Percentiles rank a stretch among this genome's conserved stretches.
These are phyloP conservation scores for Calliopsis andreniformis DNA, from an alignment of 1,140 invertebrate species.

Conservation along the genomic window DNA sequence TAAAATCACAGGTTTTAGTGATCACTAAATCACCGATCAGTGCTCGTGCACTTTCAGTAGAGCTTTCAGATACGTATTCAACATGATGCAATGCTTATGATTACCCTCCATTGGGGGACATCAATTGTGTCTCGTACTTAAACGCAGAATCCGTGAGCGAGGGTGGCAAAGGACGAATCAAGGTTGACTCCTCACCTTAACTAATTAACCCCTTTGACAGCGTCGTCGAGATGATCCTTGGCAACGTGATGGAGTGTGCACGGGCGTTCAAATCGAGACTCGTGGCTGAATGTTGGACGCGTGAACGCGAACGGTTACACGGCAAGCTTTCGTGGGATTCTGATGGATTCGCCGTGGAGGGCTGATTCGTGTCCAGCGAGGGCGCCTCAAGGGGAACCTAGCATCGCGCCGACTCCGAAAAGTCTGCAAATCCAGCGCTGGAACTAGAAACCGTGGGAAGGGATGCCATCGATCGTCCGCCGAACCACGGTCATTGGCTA, in stretches of 20 bases:
- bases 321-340: conserved; percentile 60
- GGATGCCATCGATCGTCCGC: conserved; percentile 67
- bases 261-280: background rate
- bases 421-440: conserved; percentile 60
- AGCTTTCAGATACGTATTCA: no score
- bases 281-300: conserved; percentile 11
- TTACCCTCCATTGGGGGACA: background rate
- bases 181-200: conserved; percentile 50
- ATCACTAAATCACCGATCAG: no score
- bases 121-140: background rate
- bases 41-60: no score
- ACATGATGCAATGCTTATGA: background rate
- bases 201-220: conserved; percentile 27
- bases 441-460: conserved; percentile 39
- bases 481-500: conserved; percentile 21
- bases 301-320: conserved; percentile 9
- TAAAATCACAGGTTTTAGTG: no score
- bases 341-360: conserved; percentile 57
- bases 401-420: conserved; percentile 72
- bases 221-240: background rate
- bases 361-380: conserved; percentile 57
- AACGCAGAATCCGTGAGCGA: background rate
- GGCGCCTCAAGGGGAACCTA: conserved; percentile 66
- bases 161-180: conserved; percentile 26
- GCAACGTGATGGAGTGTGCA: background rate